Evolutionary conservation across 2,113 vertebrate genomes (phyloP).

Genomic region (Turdus rufiventris): DNA sequence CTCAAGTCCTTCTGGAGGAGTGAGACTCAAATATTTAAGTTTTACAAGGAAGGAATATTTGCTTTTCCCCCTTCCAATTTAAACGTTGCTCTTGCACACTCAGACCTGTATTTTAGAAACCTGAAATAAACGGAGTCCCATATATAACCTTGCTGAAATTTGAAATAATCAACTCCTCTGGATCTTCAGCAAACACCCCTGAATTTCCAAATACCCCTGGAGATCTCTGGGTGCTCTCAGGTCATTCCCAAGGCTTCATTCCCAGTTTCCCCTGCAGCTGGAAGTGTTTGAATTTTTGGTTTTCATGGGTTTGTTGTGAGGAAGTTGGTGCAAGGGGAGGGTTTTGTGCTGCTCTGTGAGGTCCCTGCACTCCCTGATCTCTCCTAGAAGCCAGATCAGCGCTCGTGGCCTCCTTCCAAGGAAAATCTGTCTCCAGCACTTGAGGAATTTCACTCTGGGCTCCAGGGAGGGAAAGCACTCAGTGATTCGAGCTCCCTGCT

Average conservation of each 20-base stretch:
- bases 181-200: background rate
- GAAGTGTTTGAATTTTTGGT: background rate
- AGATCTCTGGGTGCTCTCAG: background rate
- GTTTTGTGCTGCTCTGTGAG: background rate
- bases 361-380: background rate
- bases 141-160: background rate
- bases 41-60: background rate
- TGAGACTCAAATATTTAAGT: background rate
- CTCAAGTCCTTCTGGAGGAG: background rate
- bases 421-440: constrained; percentile 10
- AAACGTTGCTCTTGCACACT: rapidly evolving
- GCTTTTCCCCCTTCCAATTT: background rate
- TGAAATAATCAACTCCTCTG: background rate
- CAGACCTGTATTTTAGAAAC: background rate
- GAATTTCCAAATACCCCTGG: background rate
- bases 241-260: background rate
- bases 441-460: constrained; percentile 20
- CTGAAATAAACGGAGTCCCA: background rate
- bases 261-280: background rate
- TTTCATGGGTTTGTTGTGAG: background rate
- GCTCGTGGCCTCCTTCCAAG: background rate
- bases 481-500: background rate
- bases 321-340: background rate
- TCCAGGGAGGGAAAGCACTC: background rate
- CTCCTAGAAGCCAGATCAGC: background rate